These are phyloP conservation scores for Theodoxus fluviatilis DNA, from an alignment of 2,888 invertebrate species.

Conservation along the genomic window DNA sequence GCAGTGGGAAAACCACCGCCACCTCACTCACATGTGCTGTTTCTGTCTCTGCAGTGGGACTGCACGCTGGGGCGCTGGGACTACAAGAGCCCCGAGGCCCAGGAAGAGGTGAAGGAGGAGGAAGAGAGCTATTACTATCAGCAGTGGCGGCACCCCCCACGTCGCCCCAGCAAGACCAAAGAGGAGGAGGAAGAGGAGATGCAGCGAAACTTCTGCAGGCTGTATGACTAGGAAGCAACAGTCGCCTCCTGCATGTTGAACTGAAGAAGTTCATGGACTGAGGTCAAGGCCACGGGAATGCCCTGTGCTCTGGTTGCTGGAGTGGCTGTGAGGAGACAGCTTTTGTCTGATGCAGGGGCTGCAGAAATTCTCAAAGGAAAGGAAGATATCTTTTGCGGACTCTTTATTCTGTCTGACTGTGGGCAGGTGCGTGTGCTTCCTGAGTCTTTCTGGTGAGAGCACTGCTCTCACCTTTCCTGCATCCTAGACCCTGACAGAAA, in stretches of 20 bases:
- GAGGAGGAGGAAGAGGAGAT: conserved; percentile 20
- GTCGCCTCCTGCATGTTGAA: too few species aligned
- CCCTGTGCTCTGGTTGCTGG: too few species aligned
- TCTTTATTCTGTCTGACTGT: too few species aligned
- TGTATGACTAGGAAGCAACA: conserved; percentile 11
- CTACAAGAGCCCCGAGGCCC: conserved; percentile 37
- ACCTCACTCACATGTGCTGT: neutral
- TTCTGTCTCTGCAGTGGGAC: conserved; percentile 63
- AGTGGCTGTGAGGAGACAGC: neutral
- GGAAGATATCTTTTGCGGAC: neutral
- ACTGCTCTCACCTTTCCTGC: neutral
- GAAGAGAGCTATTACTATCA: neutral
- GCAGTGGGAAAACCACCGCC: neutral
- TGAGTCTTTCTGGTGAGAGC: neutral
- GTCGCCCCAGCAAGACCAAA: too few species aligned
- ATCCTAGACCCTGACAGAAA: neutral
- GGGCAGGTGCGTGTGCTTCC: too few species aligned
- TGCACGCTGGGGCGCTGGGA: conserved; percentile 64
- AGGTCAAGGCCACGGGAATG: too few species aligned
- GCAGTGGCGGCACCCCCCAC: neutral
- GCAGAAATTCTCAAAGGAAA: neutral
- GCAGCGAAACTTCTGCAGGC: neutral
- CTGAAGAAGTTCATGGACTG: too few species aligned
- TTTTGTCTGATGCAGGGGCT: neutral
- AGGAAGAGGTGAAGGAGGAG: conserved; percentile 19